Percentiles rank a stretch among this genome's conserved stretches.
Conservation (phyloP, 2,888 invertebrate species). For the Chrysomela aeneicollis region DNA sequence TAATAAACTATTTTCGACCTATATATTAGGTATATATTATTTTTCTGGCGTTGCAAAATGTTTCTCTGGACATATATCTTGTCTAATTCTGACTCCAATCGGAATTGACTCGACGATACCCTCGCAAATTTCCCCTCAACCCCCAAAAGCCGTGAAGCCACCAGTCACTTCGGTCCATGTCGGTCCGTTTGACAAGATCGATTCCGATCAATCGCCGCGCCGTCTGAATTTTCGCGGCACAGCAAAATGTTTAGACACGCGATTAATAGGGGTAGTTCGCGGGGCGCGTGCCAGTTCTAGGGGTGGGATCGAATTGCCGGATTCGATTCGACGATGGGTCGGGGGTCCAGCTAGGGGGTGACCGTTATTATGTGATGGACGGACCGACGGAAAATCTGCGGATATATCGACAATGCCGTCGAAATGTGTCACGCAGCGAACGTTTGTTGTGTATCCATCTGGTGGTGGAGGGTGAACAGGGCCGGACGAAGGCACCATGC, state of each 20-base stretch:
- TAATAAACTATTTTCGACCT: too few relatives aligned
- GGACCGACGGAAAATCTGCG: constrained; percentile 19
- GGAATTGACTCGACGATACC: not conserved
- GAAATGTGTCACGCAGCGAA: constrained; percentile 21
- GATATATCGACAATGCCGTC: constrained; percentile 28
- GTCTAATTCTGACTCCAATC: too few relatives aligned
- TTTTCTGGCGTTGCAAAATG: too few relatives aligned
- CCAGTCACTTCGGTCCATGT: constrained; percentile 18
- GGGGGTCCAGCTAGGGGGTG: constrained; percentile 8
- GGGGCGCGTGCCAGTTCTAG: constrained; percentile 37
- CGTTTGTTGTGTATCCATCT: not conserved
- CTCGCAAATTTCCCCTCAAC: not conserved
- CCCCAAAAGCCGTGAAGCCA: not conserved
- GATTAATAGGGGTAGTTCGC: constrained; percentile 42
- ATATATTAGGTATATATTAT: too few relatives aligned
- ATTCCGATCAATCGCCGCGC: constrained; percentile 30
- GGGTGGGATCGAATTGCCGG: constrained; percentile 44
- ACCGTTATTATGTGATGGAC: constrained; percentile 23
- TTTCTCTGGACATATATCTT: too few relatives aligned
- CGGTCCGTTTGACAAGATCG: constrained; percentile 23
- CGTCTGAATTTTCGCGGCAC: constrained; percentile 39
- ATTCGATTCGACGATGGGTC: constrained; percentile 39
- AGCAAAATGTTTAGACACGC: constrained; percentile 48
- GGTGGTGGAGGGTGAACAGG: not conserved
- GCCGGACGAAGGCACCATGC: not conserved